phyloP scores from a whole-genome alignment of 2,888 invertebrate species.

The Petrophora chlorosata region DNA sequence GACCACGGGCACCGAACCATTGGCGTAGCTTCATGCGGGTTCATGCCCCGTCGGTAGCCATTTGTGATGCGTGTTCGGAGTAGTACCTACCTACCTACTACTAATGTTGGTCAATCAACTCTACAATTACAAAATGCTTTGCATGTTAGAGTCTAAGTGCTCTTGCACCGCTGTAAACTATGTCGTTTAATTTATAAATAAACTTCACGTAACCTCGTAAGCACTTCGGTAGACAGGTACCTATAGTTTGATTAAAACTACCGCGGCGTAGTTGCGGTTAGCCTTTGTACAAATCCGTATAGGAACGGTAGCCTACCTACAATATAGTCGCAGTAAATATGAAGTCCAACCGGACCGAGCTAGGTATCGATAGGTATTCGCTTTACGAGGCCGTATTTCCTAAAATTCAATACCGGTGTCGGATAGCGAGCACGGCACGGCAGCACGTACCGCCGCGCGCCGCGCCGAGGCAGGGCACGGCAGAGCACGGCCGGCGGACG shows the following conservation, averaged over 20 bases:
- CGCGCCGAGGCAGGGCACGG: not conserved
- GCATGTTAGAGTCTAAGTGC: not conserved
- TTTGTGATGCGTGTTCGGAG: too few relatives aligned
- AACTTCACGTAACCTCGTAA: conserved; percentile 9
- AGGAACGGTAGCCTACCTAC: not conserved
- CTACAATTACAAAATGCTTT: not conserved
- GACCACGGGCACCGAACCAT: too few relatives aligned
- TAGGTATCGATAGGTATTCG: conserved; percentile 22
- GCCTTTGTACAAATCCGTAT: not conserved
- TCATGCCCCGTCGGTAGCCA: too few relatives aligned
- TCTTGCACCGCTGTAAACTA: not conserved
- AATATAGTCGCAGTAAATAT: conserved; percentile 1
- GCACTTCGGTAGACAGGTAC: conserved; percentile 2
- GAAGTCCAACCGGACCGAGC: not conserved
- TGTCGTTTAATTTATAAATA: conserved; percentile 11
- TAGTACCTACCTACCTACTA: too few relatives aligned
- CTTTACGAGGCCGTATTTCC: conserved; percentile 55
- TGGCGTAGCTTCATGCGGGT: too few relatives aligned
- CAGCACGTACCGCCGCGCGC: conserved; percentile 2
- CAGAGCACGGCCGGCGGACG: conserved; percentile 28
- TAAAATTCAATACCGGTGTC: conserved; percentile 63
- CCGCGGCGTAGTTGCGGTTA: conserved; percentile 10
- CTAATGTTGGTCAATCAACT: too few relatives aligned
- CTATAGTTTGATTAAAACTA: not conserved
- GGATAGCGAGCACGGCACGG: conserved; percentile 25